Evolutionary conservation across 2,113 vertebrate species (phyloP).

Genomic region (Columbina picui): DNA sequence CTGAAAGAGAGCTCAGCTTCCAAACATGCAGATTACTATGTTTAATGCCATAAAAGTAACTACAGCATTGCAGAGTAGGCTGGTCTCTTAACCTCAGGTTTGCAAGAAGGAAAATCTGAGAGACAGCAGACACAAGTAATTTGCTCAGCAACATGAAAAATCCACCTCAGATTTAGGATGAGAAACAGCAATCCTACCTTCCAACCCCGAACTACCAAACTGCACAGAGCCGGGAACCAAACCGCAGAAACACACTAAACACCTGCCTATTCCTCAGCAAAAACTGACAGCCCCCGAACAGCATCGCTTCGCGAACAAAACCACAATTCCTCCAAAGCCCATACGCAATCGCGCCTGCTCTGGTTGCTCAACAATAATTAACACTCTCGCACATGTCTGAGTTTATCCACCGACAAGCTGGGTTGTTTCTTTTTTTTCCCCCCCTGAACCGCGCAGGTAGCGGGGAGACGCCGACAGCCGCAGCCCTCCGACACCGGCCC

Average conservation of each 20-base stretch:
- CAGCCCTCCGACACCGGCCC: neutral
- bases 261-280: neutral
- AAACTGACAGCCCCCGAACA: neutral
- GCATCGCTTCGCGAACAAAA: neutral
- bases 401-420: neutral
- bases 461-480: neutral
- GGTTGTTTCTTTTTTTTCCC: neutral
- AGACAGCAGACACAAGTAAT: neutral
- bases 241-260: accelerated
- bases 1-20: neutral
- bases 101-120: neutral
- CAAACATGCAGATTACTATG: neutral
- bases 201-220: neutral
- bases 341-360: neutral
- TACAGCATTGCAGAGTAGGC: neutral
- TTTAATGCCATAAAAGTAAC: neutral
- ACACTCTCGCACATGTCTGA: neutral
- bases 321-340: neutral
- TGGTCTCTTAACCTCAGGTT: neutral
- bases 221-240: neutral
- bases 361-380: neutral
- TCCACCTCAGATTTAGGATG: neutral
- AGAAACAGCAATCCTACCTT: neutral
- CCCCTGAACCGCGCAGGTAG: neutral
- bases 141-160: neutral